phyloP scores from a whole-genome alignment of 1,140 invertebrate species.

The Sycophila sp. region DNA sequence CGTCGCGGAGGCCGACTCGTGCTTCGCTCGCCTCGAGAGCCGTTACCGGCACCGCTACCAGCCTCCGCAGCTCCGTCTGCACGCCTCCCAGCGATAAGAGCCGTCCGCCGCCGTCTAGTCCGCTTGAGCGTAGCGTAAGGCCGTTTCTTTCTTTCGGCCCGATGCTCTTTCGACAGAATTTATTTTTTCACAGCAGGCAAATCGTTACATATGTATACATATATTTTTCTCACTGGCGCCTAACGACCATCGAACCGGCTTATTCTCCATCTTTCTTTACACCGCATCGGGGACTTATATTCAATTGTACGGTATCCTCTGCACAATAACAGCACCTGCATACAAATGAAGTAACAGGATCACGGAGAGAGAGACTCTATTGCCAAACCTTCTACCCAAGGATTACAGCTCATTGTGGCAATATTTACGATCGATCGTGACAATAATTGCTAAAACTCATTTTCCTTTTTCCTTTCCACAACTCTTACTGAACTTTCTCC shows the following conservation, averaged over 20 bases:
- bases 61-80: constrained; percentile 32
- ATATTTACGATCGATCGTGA: constrained; percentile 8
- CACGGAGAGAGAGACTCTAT: constrained; percentile 37
- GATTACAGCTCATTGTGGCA: constrained; percentile 30
- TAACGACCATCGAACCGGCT: neutral
- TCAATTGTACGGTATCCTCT: neutral
- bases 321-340: constrained; percentile 20
- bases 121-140: neutral
- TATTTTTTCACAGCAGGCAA: no score
- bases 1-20: constrained; percentile 38
- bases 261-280: neutral
- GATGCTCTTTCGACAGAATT: no score
- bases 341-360: constrained; percentile 25
- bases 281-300: neutral
- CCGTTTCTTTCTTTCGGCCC: no score
- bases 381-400: constrained; percentile 20
- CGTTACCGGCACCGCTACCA: constrained; percentile 38
- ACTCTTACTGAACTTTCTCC: no score
- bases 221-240: constrained; percentile 19
- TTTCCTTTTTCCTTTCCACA: no score
- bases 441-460: constrained; percentile 22
- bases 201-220: neutral
- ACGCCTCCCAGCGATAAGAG: constrained; percentile 27
- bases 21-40: constrained; percentile 42
- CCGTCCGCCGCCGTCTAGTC: no score